Evolutionary conservation across 2,888 invertebrate species (phyloP).

Genomic region (Agapostemon virescens): DNA sequence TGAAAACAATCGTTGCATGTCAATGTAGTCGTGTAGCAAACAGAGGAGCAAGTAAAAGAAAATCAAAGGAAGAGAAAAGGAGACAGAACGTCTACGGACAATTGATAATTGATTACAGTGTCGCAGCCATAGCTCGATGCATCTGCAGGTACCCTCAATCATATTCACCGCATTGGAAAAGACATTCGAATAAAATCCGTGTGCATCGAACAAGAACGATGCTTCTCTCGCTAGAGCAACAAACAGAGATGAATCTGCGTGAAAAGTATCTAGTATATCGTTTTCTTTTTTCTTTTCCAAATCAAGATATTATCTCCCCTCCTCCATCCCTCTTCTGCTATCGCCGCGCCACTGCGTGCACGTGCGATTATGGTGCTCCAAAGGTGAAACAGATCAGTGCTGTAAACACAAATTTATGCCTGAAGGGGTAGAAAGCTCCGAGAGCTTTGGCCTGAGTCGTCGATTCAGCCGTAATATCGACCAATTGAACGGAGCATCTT

Average conservation of each 20-base stretch:
- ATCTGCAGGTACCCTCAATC: constrained; percentile 77
- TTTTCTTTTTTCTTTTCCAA: not conserved
- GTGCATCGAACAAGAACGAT: constrained; percentile 31
- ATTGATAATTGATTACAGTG: constrained; percentile 73
- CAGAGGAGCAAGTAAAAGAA: constrained; percentile 43
- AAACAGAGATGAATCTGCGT: not conserved
- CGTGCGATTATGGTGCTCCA: constrained; percentile 69
- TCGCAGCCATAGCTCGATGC: constrained; percentile 78
- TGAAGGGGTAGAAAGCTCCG: constrained; percentile 39
- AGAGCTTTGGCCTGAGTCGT: constrained; percentile 50
- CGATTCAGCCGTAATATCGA: constrained; percentile 63
- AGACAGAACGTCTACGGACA: constrained; percentile 64
- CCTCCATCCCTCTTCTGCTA: constrained; percentile 70
- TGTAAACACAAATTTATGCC: constrained; percentile 49
- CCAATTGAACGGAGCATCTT: constrained; percentile 53
- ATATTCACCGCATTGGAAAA: constrained; percentile 21
- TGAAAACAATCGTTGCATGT: constrained; percentile 22
- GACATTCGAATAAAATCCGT: constrained; percentile 12
- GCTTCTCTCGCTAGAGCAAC: constrained; percentile 15
- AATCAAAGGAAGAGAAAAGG: constrained; percentile 54
- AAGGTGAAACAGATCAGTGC: constrained; percentile 44
- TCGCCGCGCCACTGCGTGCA: constrained; percentile 78
- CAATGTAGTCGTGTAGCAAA: constrained; percentile 45
- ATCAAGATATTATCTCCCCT: not conserved
- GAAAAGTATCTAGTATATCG: not conserved